These are phyloP conservation scores for Sminthurinus aureus DNA, from an alignment of 2,888 invertebrate species.

Conservation along the genomic window DNA sequence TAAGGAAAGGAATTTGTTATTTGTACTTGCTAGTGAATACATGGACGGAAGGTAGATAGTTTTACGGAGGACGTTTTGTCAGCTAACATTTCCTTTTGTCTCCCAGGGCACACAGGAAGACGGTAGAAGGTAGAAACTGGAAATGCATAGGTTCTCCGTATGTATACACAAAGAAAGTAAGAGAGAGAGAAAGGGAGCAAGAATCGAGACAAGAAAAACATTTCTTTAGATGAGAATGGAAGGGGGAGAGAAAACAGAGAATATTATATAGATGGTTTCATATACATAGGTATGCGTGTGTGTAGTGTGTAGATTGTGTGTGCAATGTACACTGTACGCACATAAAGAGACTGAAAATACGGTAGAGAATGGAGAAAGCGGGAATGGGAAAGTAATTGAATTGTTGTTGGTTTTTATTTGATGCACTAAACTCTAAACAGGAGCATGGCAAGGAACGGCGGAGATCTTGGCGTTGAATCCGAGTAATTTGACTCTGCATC, in stretches of 20 bases:
- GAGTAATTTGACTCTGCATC: conserved; percentile 52
- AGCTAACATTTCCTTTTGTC: conserved; percentile 23
- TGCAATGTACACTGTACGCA: not conserved
- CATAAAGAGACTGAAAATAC: conserved; percentile 4
- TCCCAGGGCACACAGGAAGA: conserved; percentile 12
- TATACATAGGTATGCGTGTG: no score
- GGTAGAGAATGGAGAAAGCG: not conserved
- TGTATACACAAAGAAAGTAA: not conserved
- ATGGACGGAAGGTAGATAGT: conserved; percentile 16
- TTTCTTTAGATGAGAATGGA: not conserved
- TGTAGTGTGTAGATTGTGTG: not conserved
- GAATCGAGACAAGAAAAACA: not conserved
- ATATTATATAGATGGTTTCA: not conserved
- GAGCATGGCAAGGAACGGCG: conserved; percentile 34
- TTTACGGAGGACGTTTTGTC: conserved; percentile 19
- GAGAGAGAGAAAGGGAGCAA: not conserved
- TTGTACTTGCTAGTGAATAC: not conserved
- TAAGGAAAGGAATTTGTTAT: not conserved
- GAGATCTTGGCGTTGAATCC: conserved; percentile 58
- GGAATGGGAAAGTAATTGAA: conserved; percentile 46
- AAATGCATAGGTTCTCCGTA: not conserved
- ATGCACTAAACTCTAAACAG: conserved; percentile 9
- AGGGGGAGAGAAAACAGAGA: not conserved
- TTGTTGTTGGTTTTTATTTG: conserved; percentile 38
- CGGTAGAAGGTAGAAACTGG: not conserved